These are phyloP conservation scores for Micromys minutus DNA, from an alignment of 2,113 vertebrate species.

Conservation along the genomic window DNA sequence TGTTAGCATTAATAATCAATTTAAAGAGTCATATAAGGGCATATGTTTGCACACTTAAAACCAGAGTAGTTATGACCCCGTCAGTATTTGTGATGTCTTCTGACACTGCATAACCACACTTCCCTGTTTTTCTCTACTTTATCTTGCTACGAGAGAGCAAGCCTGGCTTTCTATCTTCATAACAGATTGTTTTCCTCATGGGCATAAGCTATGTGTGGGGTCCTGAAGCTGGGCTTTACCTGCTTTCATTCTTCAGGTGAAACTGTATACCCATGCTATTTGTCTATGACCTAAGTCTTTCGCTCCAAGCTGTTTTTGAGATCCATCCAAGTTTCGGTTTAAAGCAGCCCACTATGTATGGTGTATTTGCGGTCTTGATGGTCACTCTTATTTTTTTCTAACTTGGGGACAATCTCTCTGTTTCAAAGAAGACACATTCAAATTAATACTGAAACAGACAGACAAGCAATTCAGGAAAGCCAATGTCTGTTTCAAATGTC, in stretches of 20 bases:
- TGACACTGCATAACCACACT: not conserved
- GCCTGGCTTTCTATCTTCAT: not conserved
- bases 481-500: not conserved
- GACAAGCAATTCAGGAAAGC: not conserved
- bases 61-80: not conserved
- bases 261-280: not conserved
- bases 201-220: not conserved
- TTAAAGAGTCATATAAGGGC: not conserved
- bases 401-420: not conserved
- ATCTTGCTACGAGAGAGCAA: not conserved
- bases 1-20: not conserved
- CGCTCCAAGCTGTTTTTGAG: not conserved
- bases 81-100: not conserved
- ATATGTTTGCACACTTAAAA: not conserved
- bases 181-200: not conserved
- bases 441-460: not conserved
- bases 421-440: slow-evolving; percentile 18
- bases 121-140: not conserved
- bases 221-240: not conserved
- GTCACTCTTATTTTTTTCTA: not conserved
- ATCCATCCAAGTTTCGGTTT: not conserved
- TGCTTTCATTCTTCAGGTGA: not conserved
- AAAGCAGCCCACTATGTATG: not conserved
- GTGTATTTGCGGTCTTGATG: not conserved
- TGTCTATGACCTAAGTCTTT: not conserved